Evolutionary conservation across 2,113 vertebrate species (phyloP), one percentile per base, ranked within the genome.

Genomic region (Ranitomeya imitator): DNA sequence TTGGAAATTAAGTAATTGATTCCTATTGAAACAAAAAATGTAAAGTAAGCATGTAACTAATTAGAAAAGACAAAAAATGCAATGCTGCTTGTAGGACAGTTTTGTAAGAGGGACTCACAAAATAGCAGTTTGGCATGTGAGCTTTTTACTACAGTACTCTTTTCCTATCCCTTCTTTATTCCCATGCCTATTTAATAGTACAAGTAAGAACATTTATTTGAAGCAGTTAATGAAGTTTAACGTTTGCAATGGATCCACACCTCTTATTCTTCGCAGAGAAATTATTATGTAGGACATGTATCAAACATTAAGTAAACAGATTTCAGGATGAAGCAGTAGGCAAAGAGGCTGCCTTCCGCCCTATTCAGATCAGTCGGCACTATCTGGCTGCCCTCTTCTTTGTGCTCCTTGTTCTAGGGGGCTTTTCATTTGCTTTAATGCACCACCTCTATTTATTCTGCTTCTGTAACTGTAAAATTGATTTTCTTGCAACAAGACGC

Each of bases 401-500:
- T 89, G 77, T 84, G 90, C 69, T 89, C 59, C 54, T 67, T 86
- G 73, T 86, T 83, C 71, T 85, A 86, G 57, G 91, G 85, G 87
- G 90, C 90, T 90, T 92, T 92, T 92, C 91, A 92, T 92, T 92
- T 90, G 91, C 91, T 91, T 95, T 94, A 93, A 94, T 85, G 93
- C 92, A 92, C 91, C 93, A 91, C 92, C 93, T 94, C 94, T 92
- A 93, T 95, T 95, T 95, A 95, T 96, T 95, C 94, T 94, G 95
- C 94, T 95, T 92, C 94, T 93, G 90, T 95, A 94, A 95, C 93
- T 96, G 95, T 94, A 95, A 96, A 96, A 95, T 94, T 95, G 94
- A 96, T 95, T 95, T 95, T 88, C 93, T 91, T 92, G 94, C 92
- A 93, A 92, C 94, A 93, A 91, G 93, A 91, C 92, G 80, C 93